Evolutionary conservation across 2,888 invertebrate species (phyloP), one percentile per base, ranked within the genome.

Genomic region (Phania funesta): DNA sequence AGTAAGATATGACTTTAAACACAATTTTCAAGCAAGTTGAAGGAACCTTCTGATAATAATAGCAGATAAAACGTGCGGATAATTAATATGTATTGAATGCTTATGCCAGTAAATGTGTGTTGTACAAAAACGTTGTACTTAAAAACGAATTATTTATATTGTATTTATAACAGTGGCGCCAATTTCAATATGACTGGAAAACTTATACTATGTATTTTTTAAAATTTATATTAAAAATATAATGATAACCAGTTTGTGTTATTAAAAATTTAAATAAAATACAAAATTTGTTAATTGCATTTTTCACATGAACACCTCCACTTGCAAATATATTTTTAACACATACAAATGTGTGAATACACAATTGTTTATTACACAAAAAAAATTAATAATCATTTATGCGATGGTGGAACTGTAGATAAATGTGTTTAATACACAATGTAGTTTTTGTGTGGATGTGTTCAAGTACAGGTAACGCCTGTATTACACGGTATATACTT

Each of bases 231-330:
- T 11, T 18, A 62, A 52, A 29, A 26, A n/a, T 18, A 68, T 7
- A 35, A 65, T 11, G 24, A 62, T 54, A 29, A 11, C 8, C 50
- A 60, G 64, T 60, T 52, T 65, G 64, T 62, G 80, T 76, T 76
- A 76, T 65, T 82, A 78, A 70, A 71, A 60, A 58, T 65, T 68
- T 50, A 67, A 83, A 78, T 68, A 38, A 20, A 76, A 81, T 76
- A 83, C 54, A 74, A 75, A 88, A 87, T 86, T 86, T 85, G 85
- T 89, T 89, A 89, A 89, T 89, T 89, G 87, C 89, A 87, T 87
- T 89, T 89, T 89, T 86, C 88, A 86, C 89, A 87, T 88, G 89
- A 88, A 89, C 89, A 88, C 89, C 87, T n/a, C n/a, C n/a, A n/a
- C 86, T 79, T 9, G 13, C 9, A 20, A 56, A 32, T 50, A 11